phyloP scores from a whole-genome alignment of 2,888 invertebrate genomes.

The Amphipoea lucens region DNA sequence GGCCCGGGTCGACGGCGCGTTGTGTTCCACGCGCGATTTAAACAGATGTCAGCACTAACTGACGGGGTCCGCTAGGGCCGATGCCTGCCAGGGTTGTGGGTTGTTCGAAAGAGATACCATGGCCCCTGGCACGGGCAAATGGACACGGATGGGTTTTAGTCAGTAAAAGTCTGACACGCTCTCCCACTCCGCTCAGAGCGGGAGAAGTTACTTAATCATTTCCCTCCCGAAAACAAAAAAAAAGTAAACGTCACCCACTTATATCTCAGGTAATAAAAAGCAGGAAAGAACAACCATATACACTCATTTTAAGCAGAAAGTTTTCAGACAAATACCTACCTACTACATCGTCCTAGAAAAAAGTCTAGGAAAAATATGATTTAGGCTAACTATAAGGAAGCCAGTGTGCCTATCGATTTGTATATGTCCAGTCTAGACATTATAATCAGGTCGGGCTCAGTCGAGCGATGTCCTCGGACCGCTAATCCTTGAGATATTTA shows the following conservation, averaged over 20 bases:
- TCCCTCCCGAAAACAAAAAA: too few species aligned
- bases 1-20: too few species aligned
- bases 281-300: constrained; percentile 26
- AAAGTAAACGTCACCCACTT: neutral
- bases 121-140: too few species aligned
- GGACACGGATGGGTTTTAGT: too few species aligned
- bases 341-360: constrained; percentile 8
- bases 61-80: too few species aligned
- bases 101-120: too few species aligned
- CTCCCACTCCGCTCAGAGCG: too few species aligned
- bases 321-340: neutral
- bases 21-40: too few species aligned
- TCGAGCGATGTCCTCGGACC: constrained; percentile 10
- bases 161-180: too few species aligned
- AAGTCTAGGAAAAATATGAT: constrained; percentile 42
- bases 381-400: constrained; percentile 39
- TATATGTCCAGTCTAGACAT: constrained; percentile 49
- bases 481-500: constrained; percentile 56
- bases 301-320: constrained; percentile 6
- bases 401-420: constrained; percentile 34
- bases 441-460: constrained; percentile 49
- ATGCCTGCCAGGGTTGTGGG: too few species aligned
- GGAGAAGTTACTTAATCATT: too few species aligned
- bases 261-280: constrained; percentile 17
- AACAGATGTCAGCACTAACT: too few species aligned